Base-by-base conservation (phyloP, 1,140 invertebrate genomes). In the Dicyema japonicum region DNA sequence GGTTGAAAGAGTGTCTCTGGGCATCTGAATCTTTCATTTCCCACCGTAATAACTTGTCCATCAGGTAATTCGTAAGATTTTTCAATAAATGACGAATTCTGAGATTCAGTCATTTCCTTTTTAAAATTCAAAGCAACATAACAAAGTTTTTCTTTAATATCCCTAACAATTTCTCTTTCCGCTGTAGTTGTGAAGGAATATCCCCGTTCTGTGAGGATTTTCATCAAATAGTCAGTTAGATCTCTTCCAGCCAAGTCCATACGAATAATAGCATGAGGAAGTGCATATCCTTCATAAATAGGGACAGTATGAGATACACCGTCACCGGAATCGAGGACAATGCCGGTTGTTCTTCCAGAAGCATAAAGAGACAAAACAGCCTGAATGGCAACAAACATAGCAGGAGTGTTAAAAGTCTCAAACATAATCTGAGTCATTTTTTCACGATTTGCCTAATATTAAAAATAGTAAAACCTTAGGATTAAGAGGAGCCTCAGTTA, bases 241-340 rank as follows among this genome's bases (percentile, higher is more conserved):
- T 75, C 70, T 34, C 70, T 62, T 41, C 76, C 76, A 42, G 74
- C 72, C 51, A 80, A 58, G 49, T 78, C 71, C 42, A 78, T 47
- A 61, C 72, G 67, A 17, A 72, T 61, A 44, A 78, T 78, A 43
- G 72, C 72, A 36, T 63, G 60, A 8, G 60, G 61, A n/a, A 63
- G 45, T 38, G 59, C 60, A 38, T 62, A 62, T 50, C 70, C 72
- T 59, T 78, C 72, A 47, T 76, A 82, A 14, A 29, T 28, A 9
- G 19, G 28, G n/a, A 29, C 24, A 16, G 28, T 27, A 15, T 22
- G 19, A 26, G 28, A 14, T 5, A 29, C 24, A 27, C 28, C 28
- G 16, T 29, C 28, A 13, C 28, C 28, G 9, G 28, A 29, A 11
- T 29, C 28, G 5, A 29, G 13, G 11, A 29, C 28, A 13, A 29